Evolutionary conservation across 2,113 vertebrate species (phyloP).

Genomic region (Miniopterus natalensis): DNA sequence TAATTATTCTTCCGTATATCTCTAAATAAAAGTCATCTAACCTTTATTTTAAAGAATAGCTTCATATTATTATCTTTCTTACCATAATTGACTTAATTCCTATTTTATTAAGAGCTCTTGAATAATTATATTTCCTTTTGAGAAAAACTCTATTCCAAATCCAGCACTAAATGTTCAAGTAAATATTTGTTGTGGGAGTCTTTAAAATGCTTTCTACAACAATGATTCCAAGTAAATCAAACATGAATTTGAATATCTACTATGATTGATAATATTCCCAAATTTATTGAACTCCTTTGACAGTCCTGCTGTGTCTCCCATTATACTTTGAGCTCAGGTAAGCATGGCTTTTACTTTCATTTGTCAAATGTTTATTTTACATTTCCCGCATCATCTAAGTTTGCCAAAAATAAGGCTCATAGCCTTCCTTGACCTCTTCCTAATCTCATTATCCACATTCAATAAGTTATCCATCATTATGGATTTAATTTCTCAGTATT

Average conservation of each 20-base stretch:
- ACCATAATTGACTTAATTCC: background rate
- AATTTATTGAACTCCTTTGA: background rate
- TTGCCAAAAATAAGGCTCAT: background rate
- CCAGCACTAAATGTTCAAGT: background rate
- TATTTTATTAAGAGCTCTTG: background rate
- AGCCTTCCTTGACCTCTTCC: background rate
- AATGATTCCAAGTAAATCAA: background rate
- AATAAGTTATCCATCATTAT: background rate
- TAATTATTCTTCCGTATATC: background rate
- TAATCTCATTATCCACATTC: background rate
- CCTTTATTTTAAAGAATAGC: background rate
- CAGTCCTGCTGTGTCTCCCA: background rate
- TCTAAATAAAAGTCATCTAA: conserved; percentile 11
- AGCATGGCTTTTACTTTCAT: background rate
- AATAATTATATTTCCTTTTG: conserved; percentile 3
- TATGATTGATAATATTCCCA: background rate
- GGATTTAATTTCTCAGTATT: background rate
- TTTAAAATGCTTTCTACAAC: background rate
- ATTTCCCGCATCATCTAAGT: background rate
- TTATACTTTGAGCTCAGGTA: background rate
- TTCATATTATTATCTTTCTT: background rate
- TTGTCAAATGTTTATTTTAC: conserved; percentile 12
- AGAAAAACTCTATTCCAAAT: conserved; percentile 12
- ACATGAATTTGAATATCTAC: background rate
- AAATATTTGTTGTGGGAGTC: background rate